Percentiles rank a stretch among this genome's conserved stretches.
These are phyloP conservation scores for Tiliqua scincoides DNA, from an alignment of 2,113 vertebrate genomes.

Conservation along the genomic window DNA sequence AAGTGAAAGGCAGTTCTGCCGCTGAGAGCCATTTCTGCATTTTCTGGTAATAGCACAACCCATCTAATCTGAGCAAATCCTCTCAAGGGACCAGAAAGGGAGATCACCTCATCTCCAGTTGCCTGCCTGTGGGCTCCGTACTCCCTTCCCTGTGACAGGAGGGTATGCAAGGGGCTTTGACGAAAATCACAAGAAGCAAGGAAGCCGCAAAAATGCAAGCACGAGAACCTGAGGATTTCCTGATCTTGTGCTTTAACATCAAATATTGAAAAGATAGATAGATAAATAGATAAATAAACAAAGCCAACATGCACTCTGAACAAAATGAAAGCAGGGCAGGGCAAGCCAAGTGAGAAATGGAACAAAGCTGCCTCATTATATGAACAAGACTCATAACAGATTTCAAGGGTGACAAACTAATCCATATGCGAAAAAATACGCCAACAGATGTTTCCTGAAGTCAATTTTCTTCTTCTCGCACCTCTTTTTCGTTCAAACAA, in stretches of 20 bases:
- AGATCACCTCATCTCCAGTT: neutral
- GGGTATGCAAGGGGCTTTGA: neutral
- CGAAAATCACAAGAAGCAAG: neutral
- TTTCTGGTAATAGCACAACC: no score
- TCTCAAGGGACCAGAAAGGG: no score
- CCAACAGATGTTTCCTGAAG: slow-evolving; percentile 1
- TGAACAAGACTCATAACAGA: neutral
- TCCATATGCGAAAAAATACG: slow-evolving; percentile 32
- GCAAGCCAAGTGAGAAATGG: neutral
- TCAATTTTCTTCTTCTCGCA: neutral
- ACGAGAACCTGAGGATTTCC: neutral
- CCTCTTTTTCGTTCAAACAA: neutral
- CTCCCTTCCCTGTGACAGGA: neutral
- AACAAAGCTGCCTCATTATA: neutral
- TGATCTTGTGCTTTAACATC: neutral
- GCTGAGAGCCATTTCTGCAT: no score
- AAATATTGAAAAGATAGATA: no score
- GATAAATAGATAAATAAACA: neutral
- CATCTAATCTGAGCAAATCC: no score
- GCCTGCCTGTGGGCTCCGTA: neutral
- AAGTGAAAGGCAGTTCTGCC: no score
- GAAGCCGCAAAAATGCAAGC: neutral
- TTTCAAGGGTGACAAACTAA: slow-evolving; percentile 1
- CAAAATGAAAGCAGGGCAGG: neutral
- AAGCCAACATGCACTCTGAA: neutral